phyloP scores from a whole-genome alignment of 2,797 vertebrate species.

The Smutsia temminckii region DNA sequence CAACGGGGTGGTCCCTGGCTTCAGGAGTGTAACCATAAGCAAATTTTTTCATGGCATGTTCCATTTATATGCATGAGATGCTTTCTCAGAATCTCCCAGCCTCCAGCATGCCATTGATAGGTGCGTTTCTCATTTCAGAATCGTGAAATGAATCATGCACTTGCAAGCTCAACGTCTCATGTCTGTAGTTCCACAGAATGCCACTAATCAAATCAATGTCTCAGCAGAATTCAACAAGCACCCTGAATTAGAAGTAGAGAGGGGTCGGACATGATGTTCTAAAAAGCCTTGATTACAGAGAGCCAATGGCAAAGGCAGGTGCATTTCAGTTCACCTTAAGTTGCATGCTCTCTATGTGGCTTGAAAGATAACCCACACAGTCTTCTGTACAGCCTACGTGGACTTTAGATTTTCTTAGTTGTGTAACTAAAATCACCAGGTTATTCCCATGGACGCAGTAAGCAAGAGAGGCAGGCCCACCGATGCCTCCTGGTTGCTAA shows the following conservation, averaged over 20 bases:
- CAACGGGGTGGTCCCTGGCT: background rate
- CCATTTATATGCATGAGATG: constrained; percentile 72
- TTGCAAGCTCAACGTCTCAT: constrained; percentile 62
- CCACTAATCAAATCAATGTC: constrained; percentile 80
- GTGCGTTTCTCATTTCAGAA: constrained; percentile 70
- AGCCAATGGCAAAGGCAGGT: background rate
- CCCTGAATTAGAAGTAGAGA: constrained; percentile 68
- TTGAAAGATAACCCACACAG: background rate
- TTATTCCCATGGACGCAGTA: background rate
- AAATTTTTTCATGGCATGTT: constrained; percentile 61
- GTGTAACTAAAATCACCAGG: background rate
- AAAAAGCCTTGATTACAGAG: constrained; percentile 47
- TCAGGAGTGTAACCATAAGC: constrained; percentile 56
- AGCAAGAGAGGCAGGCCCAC: background rate
- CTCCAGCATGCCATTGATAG: constrained; percentile 43
- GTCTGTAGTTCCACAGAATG: constrained; percentile 60
- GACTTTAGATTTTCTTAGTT: background rate
- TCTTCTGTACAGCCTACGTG: background rate
- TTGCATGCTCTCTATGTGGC: background rate
- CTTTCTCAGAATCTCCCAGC: constrained; percentile 76
- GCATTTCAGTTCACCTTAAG: background rate
- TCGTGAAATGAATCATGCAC: constrained; percentile 77
- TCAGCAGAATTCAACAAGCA: constrained; percentile 66
- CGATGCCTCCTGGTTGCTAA: background rate
- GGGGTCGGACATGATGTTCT: constrained; percentile 64